A percentile compares a stretch with the other conserved stretches of the same genome.
Evolutionary conservation across 1,140 invertebrate species (phyloP).

Genomic region (Drosophila ananassae): DNA sequence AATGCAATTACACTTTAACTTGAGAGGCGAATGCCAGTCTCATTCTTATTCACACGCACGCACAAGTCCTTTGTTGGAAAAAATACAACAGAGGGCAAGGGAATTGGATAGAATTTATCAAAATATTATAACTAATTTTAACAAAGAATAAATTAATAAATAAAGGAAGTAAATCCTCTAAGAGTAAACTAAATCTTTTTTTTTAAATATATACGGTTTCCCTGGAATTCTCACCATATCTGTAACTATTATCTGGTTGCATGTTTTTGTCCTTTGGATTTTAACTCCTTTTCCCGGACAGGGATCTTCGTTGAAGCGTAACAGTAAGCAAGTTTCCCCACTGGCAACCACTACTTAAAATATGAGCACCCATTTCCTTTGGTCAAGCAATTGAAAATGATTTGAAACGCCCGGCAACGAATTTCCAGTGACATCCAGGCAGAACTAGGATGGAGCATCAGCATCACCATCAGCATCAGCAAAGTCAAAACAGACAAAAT

Average conservation of each 20-base stretch:
- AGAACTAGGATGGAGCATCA: slow-evolving; percentile 4
- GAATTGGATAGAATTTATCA: background rate
- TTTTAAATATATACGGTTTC: background rate
- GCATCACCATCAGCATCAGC: slow-evolving; percentile 23
- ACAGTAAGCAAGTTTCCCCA: slow-evolving; percentile 68
- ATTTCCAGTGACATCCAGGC: slow-evolving; percentile 28
- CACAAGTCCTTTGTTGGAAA: slow-evolving; percentile 58
- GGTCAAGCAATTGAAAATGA: slow-evolving; percentile 81
- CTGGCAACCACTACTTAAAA: slow-evolving; percentile 73
- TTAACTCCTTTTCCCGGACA: background rate
- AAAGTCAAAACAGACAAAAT: slow-evolving; percentile 77
- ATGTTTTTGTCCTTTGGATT: slow-evolving; percentile 5
- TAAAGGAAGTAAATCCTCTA: no score
- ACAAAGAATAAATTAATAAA: background rate
- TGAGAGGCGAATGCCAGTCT: slow-evolving; percentile 56
- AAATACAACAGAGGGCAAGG: background rate
- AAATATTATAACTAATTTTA: background rate
- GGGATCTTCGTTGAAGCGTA: slow-evolving; percentile 70
- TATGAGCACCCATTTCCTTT: slow-evolving; percentile 77
- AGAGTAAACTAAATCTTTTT: background rate
- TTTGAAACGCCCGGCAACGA: slow-evolving; percentile 42
- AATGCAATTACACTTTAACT: slow-evolving; percentile 77
- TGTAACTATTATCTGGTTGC: slow-evolving; percentile 19
- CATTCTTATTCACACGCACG: slow-evolving; percentile 20
- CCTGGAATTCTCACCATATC: background rate